Base-by-base conservation (phyloP, 2,797 vertebrate genomes). In the Urosaurus nigricauda region DNA sequence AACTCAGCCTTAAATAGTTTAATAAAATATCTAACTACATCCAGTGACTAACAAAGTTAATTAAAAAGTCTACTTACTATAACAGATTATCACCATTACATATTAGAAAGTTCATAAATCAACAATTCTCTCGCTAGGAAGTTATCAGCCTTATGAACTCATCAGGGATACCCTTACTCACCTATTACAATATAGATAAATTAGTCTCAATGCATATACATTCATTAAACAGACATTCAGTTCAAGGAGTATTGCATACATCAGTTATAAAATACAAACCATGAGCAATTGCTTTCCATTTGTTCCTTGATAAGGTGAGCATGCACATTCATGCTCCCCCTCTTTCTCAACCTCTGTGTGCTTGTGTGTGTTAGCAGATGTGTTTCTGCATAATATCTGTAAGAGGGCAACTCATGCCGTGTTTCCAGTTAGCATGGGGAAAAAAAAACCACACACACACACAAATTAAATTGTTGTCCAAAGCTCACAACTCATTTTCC, bases 81-180 rank as follows among this genome's bases (percentile, higher is more conserved):
- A 89, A 85, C 71, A 84, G 75, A 85, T 85, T 82, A 70, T 74
- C 51, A 71, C n/a, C 32, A 60, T 71, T 89, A 85, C 84, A 89
- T 47, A 85, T 51, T 73, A 85, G 77, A 80, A 89, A 63, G 32
- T 75, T 35, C 40, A 75, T 88, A 83, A 83, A 83, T 88, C 71
- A 74, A 83, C 40, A 26, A 35, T 37, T 83, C 26, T 43, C 79
- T 88, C n/a, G 2, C 32, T 68, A 77, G 71, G 37, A 88, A 78
- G 37, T 29, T 47, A 73, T 85, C 77, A 79, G 26, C 29, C 65
- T 89, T 85, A 85, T 37, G 60, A 73, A 47, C 56, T 73, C 60
- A 88, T 70, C 47, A 60, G 70, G 65, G 37, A 75, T 37, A 79
- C 58, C 37, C 77, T 68, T 79, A 79, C 77, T 89, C 65, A 85